Base-by-base conservation (phyloP, 2,797 vertebrate genomes). In the Trachurus trachurus region DNA sequence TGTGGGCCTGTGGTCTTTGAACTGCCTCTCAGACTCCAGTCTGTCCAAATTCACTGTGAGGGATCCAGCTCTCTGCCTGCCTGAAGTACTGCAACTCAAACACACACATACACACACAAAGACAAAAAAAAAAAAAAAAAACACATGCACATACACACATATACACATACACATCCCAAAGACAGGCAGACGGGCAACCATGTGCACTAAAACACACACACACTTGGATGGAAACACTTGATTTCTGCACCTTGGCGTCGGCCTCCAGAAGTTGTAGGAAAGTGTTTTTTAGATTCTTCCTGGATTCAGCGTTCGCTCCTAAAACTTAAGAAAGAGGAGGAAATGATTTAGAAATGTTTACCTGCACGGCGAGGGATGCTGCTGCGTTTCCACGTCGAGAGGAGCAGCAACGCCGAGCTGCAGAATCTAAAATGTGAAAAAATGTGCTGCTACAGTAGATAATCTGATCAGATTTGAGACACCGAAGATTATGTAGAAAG, bases 1-100 rank as follows among this genome's bases (percentile, higher is more conserved):
- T 91, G 90, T 93, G 93, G 93, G 93, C 88, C 91, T 92, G 88
- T 87, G 89, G 88, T 93, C 91, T 94, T 94, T 94, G 91, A 94
- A 93, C 93, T 94, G 93, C 88, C 87, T 93, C 90, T 91, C 91
- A 94, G 84, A 93, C 89, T 93, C 87, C 89, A 88, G 89, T 93
- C 91, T 92, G 89, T 88, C 90, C 92, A 92, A 93, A 94, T 93
- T 91, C 90, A 90, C 89, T 90, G 31, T 88, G 93, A 94, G 93
- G 88, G 85, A 89, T 92, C 87, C 91, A 87, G 84, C 89, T 88
- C 90, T 83, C 76, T 81, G 87, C 88, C 91, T 93, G 92, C 87
- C 91, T 74, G 66, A 90, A 92, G 82, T 86, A 86, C 90, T 93
- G 83, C 90, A 84, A 65, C 83, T 93, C 88, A 92, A 85, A 90